Evolutionary conservation across 2,888 invertebrate genomes (phyloP), one percentile per base, ranked within the genome.

Genomic region (Scaptodrosophila latifasciaeformis): DNA sequence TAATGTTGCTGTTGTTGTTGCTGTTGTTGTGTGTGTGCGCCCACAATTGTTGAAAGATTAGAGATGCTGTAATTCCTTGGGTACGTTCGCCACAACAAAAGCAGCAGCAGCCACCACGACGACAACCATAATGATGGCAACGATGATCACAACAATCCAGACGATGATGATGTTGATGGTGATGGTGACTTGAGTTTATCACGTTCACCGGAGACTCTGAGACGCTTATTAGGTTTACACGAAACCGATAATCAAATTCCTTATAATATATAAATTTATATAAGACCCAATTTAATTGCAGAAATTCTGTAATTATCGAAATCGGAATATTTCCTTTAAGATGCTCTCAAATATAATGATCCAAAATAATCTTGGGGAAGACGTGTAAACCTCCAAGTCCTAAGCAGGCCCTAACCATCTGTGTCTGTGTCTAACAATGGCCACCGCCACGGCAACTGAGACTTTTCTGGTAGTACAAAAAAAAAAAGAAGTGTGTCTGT

Each of bases 41-140:
- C 75, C 77, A 76, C 75, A 79, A 76, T 76, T 76, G 75, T 79
- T 77, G 74, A 76, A 77, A 79, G 75, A 76, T 76, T 76, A 76
- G 75, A 76, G 70, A 69, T 62, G 77, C 77, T 72, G 71, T 72
- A 72, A 72, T 72, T 72, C 72, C 72, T 59, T 58, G 54, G 62
- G 49, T 29, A 13, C 54, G 15, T n/a, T 24, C 29, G 48, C 40
- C 34, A 46, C 27, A 39, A 37, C 49, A 29, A 30, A 29, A 47
- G 30, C 44, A 3, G 39, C 45, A 56, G 29, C 52, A 53, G 44
- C 49, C 24, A 57, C 70, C 49, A 55, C 56, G 42, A 67, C 59
- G 60, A 52, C 65, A 46, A 58, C 62, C 29, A 58, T 43, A 58
- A 47, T 37, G 31, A 44, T 42, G 50, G 58, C 45, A 42, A 54